Percentiles rank a stretch among this genome's conserved stretches.
Evolutionary conservation across 2,888 invertebrate species (phyloP).

Genomic region (Lasioglossum figueresi): DNA sequence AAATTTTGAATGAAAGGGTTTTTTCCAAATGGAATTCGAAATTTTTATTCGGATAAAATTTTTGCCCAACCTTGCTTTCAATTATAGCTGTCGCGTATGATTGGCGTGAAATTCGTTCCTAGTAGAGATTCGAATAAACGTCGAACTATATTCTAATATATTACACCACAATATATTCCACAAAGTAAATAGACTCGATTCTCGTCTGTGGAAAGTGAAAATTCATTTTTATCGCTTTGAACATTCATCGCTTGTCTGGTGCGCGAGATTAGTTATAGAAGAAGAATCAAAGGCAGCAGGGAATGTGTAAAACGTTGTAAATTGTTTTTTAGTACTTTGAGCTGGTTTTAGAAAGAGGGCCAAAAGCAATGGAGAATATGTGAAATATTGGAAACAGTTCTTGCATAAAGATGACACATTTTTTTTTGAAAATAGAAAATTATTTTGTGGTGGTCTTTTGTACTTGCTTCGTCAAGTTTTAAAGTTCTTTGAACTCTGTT

Average conservation of each 20-base stretch:
- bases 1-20: no score
- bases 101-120: neutral
- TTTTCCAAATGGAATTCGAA: no score
- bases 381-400: neutral
- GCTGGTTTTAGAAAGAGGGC: neutral
- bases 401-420: no score
- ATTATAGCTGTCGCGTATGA: no score
- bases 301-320: neutral
- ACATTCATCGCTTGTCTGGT: neutral
- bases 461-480: no score
- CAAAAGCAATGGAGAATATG: no score
- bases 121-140: neutral
- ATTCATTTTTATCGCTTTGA: neutral
- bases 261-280: neutral
- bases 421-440: no score
- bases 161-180: neutral
- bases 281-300: neutral
- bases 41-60: no score
- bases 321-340: neutral
- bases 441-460: no score
- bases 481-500: no score
- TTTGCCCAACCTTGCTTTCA: no score
- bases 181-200: neutral
- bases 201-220: neutral
- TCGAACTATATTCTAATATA: neutral